Base-by-base conservation (phyloP, 2,888 invertebrate genomes). In the Drepanosiphum platanoidis region DNA sequence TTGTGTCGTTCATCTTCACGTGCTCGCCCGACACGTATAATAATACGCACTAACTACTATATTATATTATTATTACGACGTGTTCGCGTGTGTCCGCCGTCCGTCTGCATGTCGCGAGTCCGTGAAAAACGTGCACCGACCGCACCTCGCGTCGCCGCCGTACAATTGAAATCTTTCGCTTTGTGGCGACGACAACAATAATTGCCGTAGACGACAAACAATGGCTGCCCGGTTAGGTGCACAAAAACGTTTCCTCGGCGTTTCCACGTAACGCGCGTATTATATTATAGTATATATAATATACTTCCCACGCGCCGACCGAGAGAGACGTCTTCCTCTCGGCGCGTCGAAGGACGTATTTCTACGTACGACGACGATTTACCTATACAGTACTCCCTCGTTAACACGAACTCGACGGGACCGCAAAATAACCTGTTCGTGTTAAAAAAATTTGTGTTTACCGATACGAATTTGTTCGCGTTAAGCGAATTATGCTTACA, bases 101-200 rank as follows among this genome's bases (percentile, higher is more conserved):
- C 36, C 18, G n/a, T 58, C 32, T 1, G 66, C 7, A 13, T 52
- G 52, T 66, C 36, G 34, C 5, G 52, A 27, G 32, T 8, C 36
- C 81, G 81, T 81, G 81, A 81, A 81, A 52, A 81, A 74, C 83
- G 39, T 64, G 75, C 3, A 7, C 79, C n/a, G 52, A 0, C 30
- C n/a, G 7, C 68, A 3, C 18, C n/a, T n/a, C 22, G n/a, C 58
- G 39, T 15, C 18, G 30, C 30, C 42, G 30, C 27, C 7, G 8
- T 46, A 83, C 74, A 83, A 83, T 83, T 75, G 74, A 75, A 83
- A 74, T 46, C 42, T 74, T 83, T 66, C 64, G 74, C 82, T 72
- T 83, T 83, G 82, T 83, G 82, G 46, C 32, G 34, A 74, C n/a
- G 72, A 80, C 68, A 80, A 74, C n/a, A 61, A 80, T 52, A 80